Evolutionary conservation across 2,113 vertebrate species (phyloP), one percentile per base, ranked within the genome.

Genomic region (Chloroceryle aenea): DNA sequence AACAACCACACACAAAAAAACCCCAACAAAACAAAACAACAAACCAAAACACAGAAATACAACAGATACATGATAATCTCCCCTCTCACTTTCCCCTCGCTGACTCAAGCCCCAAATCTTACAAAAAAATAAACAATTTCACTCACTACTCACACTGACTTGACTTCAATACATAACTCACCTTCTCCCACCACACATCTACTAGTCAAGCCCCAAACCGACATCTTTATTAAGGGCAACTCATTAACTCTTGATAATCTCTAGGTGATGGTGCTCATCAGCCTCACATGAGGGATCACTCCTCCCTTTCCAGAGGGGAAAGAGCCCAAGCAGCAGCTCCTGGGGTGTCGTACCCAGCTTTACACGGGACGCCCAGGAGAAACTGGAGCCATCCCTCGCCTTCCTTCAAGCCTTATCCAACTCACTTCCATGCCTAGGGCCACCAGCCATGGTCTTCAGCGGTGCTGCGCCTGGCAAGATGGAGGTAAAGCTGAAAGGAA

Each of bases 91-190:
- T 83, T 55, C 6, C 12, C 16, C 7, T 27, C 27, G 25, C 26
- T 3, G 30, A 13, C 20, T n/a, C 19, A 79, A 75, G 14, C 1
- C 2, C 6, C 3, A 1, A 18, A 0, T 9, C 12, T 11, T 22
- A 9, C 63, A 79, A 67, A 69, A 26, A 48, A 48, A 48, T 13
- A 48, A 50, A 13, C 0, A 20, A 6, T 5, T 40, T 22, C 4
- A 78, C 43, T 71, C 1, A 68, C 23, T 4, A 7, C 4, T 34
- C 23, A 8, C 1, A 1, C 7, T 2, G 7, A 14, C 34, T 14
- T 22, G 29, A 5, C 4, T 0, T 6, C 2, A 1, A 14, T 2
- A 0, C 2, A 1, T 1, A 53, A 34, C 25, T 10, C 3, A 0
- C 11, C 21, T 16, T 10, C 34, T 23, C 27, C 12, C 7, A 56